These are phyloP conservation scores for Zootoca vivipara DNA, from an alignment of 2,113 vertebrate species.

Conservation along the genomic window DNA sequence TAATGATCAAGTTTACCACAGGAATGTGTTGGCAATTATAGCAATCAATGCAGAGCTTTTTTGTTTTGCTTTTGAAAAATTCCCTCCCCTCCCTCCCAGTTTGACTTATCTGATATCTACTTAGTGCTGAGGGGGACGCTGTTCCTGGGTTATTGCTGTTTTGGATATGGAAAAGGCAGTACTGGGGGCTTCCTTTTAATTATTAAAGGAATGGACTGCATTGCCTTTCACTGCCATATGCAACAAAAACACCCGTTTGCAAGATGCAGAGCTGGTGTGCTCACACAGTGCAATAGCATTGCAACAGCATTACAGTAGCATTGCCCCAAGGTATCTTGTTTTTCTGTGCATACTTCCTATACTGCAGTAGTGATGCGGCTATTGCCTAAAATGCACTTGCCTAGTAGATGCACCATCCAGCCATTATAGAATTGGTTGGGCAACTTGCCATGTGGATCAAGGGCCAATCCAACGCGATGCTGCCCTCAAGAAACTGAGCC, in stretches of 20 bases:
- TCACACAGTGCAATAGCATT: neutral
- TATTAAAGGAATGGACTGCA: neutral
- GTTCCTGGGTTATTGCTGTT: constrained; percentile 1
- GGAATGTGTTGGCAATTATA: constrained; percentile 60
- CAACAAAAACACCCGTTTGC: neutral
- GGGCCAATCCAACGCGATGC: neutral
- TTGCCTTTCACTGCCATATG: neutral
- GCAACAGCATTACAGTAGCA: neutral
- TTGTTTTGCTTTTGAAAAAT: neutral
- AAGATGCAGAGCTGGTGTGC: neutral
- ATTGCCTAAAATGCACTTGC: neutral
- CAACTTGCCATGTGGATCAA: neutral
- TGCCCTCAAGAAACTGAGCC: no score
- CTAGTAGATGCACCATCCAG: neutral
- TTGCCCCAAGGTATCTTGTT: neutral
- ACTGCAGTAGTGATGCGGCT: neutral
- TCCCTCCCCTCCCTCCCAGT: neutral
- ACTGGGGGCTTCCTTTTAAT: constrained; percentile 32
- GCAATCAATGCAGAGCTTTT: constrained; percentile 13
- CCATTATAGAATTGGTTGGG: neutral
- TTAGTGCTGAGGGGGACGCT: constrained; percentile 35
- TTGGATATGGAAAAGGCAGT: neutral
- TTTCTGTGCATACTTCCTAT: neutral
- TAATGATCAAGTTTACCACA: constrained; percentile 61
- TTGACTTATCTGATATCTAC: constrained; percentile 52